Evolutionary conservation across 2,113 vertebrate species (phyloP), one percentile per base, ranked within the genome.

Genomic region (Callospermophilus lateralis): DNA sequence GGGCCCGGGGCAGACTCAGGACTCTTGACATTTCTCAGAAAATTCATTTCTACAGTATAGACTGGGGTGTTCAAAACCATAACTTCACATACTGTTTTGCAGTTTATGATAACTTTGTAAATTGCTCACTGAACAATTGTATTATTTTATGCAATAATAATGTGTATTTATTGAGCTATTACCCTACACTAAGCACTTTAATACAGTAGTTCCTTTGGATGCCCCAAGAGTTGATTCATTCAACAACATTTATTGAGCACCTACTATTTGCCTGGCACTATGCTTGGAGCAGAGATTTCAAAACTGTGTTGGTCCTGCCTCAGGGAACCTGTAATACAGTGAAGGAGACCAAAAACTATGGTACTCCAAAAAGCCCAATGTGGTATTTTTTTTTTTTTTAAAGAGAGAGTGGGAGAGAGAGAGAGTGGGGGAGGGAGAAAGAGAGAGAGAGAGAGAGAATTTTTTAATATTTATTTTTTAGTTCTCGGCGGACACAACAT

Each of bases 111-210:
- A 67, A 51, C 30, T 58, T 58, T 58, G 8, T 58, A 58, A 93
- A 89, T 83, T 42, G 84, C 68, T 93, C 61, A 53, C 26, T 73
- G 67, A 97, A 67, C 68, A 83, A 48, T 78, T 92, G 37, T 76
- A 65, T 89, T 73, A 63, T 70, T 15, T 73, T 87, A n/a, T 42
- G 51, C 37, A 85, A 37, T 70, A 55, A 51, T 68, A 73, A 65
- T n/a, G 28, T 80, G 4, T 78, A 42, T 91, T 93, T 74, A 78
- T 22, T 81, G 83, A 89, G 90, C 65, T 89, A 79, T 90, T 96
- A 61, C 51, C 53, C 74, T 32, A 30, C 55, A n/a, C 26, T 91
- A 63, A 83, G 65, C 30, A 45, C 63, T 92, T 87, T 51, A 39
- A 80, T 85, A 42, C 0, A 74, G 55, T 4, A n/a, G 80, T 51